Evolutionary conservation across 2,888 invertebrate species (phyloP), one percentile per base, ranked within the genome.

Genomic region (Steinernema carpocapsae): DNA sequence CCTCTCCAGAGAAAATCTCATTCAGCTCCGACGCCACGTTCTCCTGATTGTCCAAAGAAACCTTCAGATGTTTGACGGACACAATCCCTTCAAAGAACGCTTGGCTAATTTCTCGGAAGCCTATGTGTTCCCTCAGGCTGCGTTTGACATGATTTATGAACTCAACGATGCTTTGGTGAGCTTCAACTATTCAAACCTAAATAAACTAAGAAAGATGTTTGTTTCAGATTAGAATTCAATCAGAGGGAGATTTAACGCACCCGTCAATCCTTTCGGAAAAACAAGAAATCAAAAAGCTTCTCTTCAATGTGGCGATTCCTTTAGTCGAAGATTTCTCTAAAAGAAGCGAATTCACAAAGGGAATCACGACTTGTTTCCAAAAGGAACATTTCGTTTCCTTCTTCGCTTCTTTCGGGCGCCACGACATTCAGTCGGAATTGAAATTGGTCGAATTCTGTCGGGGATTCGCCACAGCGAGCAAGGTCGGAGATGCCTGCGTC

Each of bases 11-110:
- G 22, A 56, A 14, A 43, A 43, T 14, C 43, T 7, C 26, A 6
- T 26, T 14, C 56, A 56, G 56, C 24, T 56, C 56, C 56, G 56
- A 4, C 56, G 56, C 56, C 56, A 56, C 26, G 56, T 56, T 17
- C 56, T 56, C 24, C 56, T 56, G 10, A 56, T 56, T 26, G 56
- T 56, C 26, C 56, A 22, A 6, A 3, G 26, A 14, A 56, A 56
- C 26, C 22, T 56, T 6, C 6, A 3, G 6, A 14, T 26, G 22
- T 56, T 56, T 4, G 26, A 26, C 22, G 56, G 12, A 6, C 12
- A 6, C 6, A 19, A 19, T 19, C 51, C 12, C 12, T 51, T 51
- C 51, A 12, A 10, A 6, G 56, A 56, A 4, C 22, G 26, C 24
- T 26, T 56, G 24, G 1, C 24, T 6, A 26, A 22, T 10, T 51